A percentile compares a stretch with the other conserved stretches of the same genome.
These are phyloP conservation scores for Sesamia nonagrioides DNA, from an alignment of 1,140 invertebrate species.

Conservation along the genomic window DNA sequence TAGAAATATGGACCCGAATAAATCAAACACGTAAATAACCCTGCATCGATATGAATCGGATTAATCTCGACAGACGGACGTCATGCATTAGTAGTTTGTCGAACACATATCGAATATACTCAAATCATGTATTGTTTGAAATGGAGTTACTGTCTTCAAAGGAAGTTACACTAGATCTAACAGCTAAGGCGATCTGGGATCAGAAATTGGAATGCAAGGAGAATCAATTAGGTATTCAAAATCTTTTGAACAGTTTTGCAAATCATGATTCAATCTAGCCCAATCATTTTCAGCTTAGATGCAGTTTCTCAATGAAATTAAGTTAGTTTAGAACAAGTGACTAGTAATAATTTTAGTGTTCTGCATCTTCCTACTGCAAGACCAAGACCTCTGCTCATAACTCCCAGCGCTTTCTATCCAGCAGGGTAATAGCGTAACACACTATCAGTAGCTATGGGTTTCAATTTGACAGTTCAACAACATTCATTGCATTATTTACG, in stretches of 20 bases:
- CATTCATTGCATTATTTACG: no score
- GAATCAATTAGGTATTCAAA: not conserved
- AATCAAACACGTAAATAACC: conserved; percentile 64
- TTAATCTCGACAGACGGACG: conserved; percentile 30
- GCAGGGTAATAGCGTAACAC: no score
- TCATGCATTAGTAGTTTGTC: conserved; percentile 35
- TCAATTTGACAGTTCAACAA: no score
- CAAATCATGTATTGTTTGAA: not conserved
- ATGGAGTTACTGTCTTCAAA: conserved; percentile 2
- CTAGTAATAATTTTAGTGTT: no score
- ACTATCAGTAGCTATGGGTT: no score
- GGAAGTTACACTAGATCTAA: not conserved
- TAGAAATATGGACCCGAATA: conserved; percentile 60
- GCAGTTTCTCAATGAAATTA: not conserved
- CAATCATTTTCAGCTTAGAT: not conserved
- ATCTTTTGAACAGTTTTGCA: not conserved
- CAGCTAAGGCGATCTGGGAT: not conserved
- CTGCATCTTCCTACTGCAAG: no score
- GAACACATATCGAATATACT: conserved; percentile 16
- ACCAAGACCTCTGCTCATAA: no score
- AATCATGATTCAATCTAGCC: no score
- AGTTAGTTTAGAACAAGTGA: not conserved
- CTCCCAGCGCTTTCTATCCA: no score
- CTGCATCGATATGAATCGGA: conserved; percentile 45
- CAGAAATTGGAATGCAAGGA: not conserved